Conservation (phyloP, 2,797 vertebrate genomes). For the Acipenser ruthenus region DNA sequence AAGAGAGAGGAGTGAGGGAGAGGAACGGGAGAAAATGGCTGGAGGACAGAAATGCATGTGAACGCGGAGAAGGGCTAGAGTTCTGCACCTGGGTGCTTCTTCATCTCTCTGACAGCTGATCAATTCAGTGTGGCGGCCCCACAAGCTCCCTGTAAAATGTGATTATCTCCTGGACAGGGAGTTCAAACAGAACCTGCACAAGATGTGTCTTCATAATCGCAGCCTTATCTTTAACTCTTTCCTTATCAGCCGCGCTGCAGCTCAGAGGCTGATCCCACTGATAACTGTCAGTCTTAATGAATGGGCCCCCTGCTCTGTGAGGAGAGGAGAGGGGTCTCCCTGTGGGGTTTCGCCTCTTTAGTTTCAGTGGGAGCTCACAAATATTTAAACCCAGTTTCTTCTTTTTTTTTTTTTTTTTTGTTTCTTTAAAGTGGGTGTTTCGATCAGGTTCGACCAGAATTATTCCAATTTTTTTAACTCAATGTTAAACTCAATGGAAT, state of each 20-base stretch:
- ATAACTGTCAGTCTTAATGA: slow-evolving; percentile 42
- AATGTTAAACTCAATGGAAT: too few relatives aligned
- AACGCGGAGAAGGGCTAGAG: slow-evolving; percentile 43
- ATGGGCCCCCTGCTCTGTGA: too few relatives aligned
- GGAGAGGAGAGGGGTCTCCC: too few relatives aligned
- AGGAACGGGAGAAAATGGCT: slow-evolving; percentile 40
- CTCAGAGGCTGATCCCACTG: slow-evolving; percentile 38
- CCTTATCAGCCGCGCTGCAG: slow-evolving; percentile 40
- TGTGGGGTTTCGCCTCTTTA: too few relatives aligned
- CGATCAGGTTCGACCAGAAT: too few relatives aligned
- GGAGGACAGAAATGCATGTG: slow-evolving; percentile 43
- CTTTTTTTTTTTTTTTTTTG: too few relatives aligned
- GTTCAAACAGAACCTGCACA: slow-evolving; percentile 29
- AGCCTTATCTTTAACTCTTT: slow-evolving; percentile 42
- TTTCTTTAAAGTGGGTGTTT: too few relatives aligned
- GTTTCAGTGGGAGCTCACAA: too few relatives aligned
- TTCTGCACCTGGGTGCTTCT: slow-evolving; percentile 60
- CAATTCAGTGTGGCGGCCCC: slow-evolving; percentile 35
- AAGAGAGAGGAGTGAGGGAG: slow-evolving; percentile 36
- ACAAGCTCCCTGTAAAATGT: slow-evolving; percentile 45
- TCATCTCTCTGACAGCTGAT: slow-evolving; percentile 45
- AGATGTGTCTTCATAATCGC: slow-evolving; percentile 49
- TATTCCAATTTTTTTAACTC: too few relatives aligned
- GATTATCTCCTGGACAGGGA: slow-evolving; percentile 43
- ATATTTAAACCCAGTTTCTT: too few relatives aligned